phyloP scores from a whole-genome alignment of 2,888 invertebrate species.

The Andrena bicolor region DNA sequence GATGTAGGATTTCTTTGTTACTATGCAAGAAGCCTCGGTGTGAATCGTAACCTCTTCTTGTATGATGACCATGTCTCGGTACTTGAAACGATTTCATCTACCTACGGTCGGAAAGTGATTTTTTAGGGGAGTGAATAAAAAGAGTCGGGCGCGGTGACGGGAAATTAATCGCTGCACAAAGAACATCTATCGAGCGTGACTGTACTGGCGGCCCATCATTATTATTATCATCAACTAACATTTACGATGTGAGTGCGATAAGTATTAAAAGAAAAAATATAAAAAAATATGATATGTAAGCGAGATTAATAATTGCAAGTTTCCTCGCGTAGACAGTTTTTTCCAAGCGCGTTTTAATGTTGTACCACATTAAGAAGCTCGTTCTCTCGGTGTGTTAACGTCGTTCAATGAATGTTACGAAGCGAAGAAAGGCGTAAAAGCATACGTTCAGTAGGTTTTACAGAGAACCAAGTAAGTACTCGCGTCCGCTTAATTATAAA shows the following conservation, averaged over 20 bases:
- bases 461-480: conserved; percentile 27
- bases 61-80: conserved; percentile 21
- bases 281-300: conserved; percentile 10
- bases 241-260: conserved; percentile 9
- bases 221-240: conserved; percentile 17
- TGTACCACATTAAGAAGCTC: conserved; percentile 23
- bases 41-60: background rate
- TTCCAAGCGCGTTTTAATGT: conserved; percentile 23
- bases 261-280: conserved; percentile 5
- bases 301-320: conserved; percentile 18
- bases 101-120: background rate
- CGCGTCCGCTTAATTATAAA: conserved; percentile 27
- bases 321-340: conserved; percentile 19
- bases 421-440: background rate
- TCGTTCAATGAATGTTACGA: conserved; percentile 26
- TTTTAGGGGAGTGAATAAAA: conserved; percentile 2
- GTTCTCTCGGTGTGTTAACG: conserved; percentile 30
- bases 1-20: background rate
- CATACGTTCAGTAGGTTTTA: conserved; percentile 29
- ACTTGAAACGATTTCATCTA: conserved; percentile 30
- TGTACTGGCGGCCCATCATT: background rate
- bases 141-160: background rate
- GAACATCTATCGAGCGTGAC: conserved; percentile 1
- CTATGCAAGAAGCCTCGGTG: background rate
- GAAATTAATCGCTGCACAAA: conserved; percentile 14